Evolutionary conservation across 1,140 invertebrate species (phyloP), one percentile per base, ranked within the genome.

Genomic region (Arctopsyche grandis): DNA sequence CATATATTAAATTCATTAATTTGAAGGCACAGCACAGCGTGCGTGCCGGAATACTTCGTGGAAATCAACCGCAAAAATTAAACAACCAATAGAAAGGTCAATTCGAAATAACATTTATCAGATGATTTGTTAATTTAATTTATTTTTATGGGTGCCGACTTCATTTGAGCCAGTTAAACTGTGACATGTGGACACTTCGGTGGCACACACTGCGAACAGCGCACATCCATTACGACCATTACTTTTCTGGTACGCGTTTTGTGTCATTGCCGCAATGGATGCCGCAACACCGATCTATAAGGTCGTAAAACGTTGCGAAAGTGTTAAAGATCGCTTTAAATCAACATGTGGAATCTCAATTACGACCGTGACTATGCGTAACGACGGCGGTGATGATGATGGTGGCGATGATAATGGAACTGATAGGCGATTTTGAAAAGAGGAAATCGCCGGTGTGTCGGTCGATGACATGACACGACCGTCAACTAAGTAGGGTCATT

Each of bases 241-340:
- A 9, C 5, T 66, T 26, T 66, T 66, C 63, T 24, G 21, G 63
- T 26, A 26, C 63, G 24, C 63, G 63, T 66, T 66, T 66, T 26
- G 63, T 66, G 63, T 66, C 63, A 66, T 66, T 66, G 63, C 63
- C 63, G 63, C 48, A 52, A 52, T 10, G 16, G 12, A 52, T 52
- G 48, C 16, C 48, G 48, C 48, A 16, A 16, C 48, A 38, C 16
- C 16, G 48, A 52, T 52, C 10, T 12, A 52, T 52, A 52, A 52
- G 48, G 48, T 52, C 48, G 48, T 52, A 16, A 16, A 38, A 52
- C 16, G 48, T 52, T 52, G 63, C 63, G 63, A 66, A 66, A 66
- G 21, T 29, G 63, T 29, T 22, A 26, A 60, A 60, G 58, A 60
- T 60, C 58, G n/a, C 9, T 21, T 19, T 5, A 1, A 21, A 60